Evolutionary conservation across 2,797 vertebrate species (phyloP).

Genomic region (Crypturellus tataupa): DNA sequence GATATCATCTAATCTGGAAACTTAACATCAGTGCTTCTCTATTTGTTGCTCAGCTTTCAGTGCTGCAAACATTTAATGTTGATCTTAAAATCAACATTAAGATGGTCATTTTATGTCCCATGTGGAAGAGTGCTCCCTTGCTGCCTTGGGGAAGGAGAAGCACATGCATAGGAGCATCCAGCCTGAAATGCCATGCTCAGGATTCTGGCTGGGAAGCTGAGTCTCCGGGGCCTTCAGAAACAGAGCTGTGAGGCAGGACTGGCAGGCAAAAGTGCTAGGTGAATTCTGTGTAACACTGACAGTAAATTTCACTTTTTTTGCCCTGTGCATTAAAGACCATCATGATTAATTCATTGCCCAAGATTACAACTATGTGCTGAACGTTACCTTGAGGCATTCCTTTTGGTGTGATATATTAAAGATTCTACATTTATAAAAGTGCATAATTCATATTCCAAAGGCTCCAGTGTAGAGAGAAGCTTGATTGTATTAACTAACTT

Average conservation of each 20-base stretch:
- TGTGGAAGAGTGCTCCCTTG: not conserved
- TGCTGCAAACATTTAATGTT: not conserved
- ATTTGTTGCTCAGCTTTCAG: not conserved
- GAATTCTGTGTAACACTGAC: slow-evolving; percentile 43
- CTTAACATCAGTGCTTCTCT: slow-evolving; percentile 36
- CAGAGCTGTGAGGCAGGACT: slow-evolving; percentile 13
- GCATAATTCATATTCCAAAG: slow-evolving; percentile 77
- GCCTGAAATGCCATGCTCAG: slow-evolving; percentile 49
- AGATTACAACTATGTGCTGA: slow-evolving; percentile 73
- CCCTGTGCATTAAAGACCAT: slow-evolving; percentile 57
- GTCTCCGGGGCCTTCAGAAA: not conserved
- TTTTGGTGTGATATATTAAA: slow-evolving; percentile 81
- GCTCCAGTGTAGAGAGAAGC: slow-evolving; percentile 58
- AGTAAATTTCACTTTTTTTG: slow-evolving; percentile 72
- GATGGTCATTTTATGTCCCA: not conserved
- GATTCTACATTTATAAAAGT: slow-evolving; percentile 77
- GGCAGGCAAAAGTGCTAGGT: slow-evolving; percentile 44
- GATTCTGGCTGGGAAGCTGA: slow-evolving; percentile 37
- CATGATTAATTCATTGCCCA: slow-evolving; percentile 82
- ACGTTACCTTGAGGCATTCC: slow-evolving; percentile 77
- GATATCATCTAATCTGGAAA: slow-evolving; percentile 62
- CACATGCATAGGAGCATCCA: not conserved
- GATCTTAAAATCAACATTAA: not conserved
- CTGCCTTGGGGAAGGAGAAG: not conserved
- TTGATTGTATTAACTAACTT: slow-evolving; percentile 57